Percentiles rank a stretch among this genome's conserved stretches.
Evolutionary conservation across 1,140 invertebrate genomes (phyloP).

Genomic region (Cardiocondyla obscurior): DNA sequence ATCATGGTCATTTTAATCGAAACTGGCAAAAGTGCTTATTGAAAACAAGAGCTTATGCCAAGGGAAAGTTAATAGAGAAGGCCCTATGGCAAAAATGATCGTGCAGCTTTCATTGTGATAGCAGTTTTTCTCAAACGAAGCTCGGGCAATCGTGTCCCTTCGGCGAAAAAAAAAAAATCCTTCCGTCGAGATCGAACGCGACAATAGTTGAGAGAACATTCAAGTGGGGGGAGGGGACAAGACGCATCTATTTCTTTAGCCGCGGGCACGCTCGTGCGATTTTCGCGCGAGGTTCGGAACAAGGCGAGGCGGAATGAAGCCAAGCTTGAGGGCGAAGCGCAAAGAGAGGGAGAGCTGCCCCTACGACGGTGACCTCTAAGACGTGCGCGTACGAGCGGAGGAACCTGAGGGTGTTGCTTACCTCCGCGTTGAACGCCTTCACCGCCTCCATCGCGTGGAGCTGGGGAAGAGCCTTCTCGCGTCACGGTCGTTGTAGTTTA

Average conservation of each 20-base stretch:
- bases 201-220: too few species aligned
- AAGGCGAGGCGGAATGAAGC: background rate
- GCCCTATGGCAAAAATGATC: background rate
- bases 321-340: background rate
- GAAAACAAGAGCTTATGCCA: background rate
- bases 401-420: conserved; percentile 72
- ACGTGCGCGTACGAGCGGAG: conserved; percentile 19
- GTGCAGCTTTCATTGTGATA: background rate
- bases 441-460: conserved; percentile 85
- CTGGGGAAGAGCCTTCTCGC: background rate
- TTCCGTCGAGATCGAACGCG: background rate
- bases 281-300: background rate
- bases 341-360: conserved; percentile 69
- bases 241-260: background rate
- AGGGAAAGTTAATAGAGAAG: too few species aligned
- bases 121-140: background rate
- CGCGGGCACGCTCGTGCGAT: background rate
- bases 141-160: background rate
- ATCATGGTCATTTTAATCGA: background rate
- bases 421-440: conserved; percentile 88
- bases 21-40: background rate
- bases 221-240: background rate
- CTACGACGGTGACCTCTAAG: conserved; percentile 76
- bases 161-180: background rate
- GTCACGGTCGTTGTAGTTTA: conserved; percentile 51